Base-by-base conservation (phyloP, 2,113 vertebrate genomes). In the Solea senegalensis region DNA sequence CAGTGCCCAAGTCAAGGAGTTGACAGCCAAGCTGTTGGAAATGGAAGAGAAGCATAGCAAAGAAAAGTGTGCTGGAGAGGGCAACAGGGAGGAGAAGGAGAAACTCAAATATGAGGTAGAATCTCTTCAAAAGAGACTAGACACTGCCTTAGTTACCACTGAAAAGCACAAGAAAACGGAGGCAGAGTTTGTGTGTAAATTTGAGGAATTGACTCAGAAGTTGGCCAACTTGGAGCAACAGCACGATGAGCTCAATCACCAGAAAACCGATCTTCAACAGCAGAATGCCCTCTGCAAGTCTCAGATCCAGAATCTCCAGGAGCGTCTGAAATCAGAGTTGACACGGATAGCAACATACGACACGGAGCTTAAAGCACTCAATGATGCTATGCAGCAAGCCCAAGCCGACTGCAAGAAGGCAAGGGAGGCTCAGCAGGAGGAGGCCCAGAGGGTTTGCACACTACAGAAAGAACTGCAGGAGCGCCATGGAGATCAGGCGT, bases 391-490 rank as follows among this genome's bases (percentile, higher is more conserved):
- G 3, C 90, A 93, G 82, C 92, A 90, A 21, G 88, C 95, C 0
- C 91, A 82, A 77, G 86, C 89, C 0, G 94, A 97, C 3, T 90
- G 96, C 63, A 81, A 87, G 72, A 87, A 60, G 3, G 88, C 94
- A 13, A 83, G 86, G 26, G 90, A 88, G 3, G 27, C 81, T 4
- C 90, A 84, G 0, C 90, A 84, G 50, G 46, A 61, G 41, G 95
- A 97, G 26, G 79, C 65, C 1, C 92, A 92, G 9, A 88, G 78
- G 2, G 91, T 83, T 0, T 62, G 65, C 2, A 68, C 82, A 4
- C 75, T 97, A 5, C 93, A 94, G 72, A 93, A 81, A 63, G 91
- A 95, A 7, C 50, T 98, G 34, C 92, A 94, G 34, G 86, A 80
- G 0, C 90, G 88, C 0, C 90, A 14, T 15, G 60, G 68, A 0